Percentiles rank a stretch among this genome's conserved stretches.
These are phyloP conservation scores for Aspidiotus rigidus DNA, from an alignment of 2,888 invertebrate species.

Conservation along the genomic window DNA sequence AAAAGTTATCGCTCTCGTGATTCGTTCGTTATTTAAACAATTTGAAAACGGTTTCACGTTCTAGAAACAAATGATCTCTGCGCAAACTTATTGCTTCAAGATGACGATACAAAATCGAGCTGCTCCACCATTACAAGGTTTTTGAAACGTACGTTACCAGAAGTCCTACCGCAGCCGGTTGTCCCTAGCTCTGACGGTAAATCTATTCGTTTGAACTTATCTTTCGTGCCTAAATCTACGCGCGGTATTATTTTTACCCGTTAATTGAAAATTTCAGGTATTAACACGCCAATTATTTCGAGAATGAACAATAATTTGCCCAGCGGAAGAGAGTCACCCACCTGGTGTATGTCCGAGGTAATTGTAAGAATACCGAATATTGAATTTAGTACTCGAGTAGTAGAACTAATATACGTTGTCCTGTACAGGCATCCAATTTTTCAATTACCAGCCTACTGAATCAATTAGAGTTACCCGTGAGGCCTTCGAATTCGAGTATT, in stretches of 20 bases:
- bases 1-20: neutral
- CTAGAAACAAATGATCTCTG: neutral
- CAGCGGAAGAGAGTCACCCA: constrained; percentile 15
- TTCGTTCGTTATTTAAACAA: neutral
- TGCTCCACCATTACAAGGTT: constrained; percentile 28
- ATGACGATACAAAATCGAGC: constrained; percentile 27
- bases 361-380: neutral
- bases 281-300: constrained; percentile 11
- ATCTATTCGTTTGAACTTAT: neutral
- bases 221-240: neutral
- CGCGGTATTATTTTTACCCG: neutral
- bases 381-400: neutral
- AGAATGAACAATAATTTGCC: neutral
- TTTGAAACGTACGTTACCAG: constrained; percentile 21
- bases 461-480: constrained; percentile 66
- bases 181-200: constrained; percentile 14
- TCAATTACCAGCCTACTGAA: constrained; percentile 77
- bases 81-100: constrained; percentile 16
- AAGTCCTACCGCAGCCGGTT: constrained; percentile 21
- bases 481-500: constrained; percentile 41
- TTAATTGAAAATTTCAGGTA: constrained; percentile 2
- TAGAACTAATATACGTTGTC: neutral
- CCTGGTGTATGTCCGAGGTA: constrained; percentile 26
- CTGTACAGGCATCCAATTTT: constrained; percentile 51
- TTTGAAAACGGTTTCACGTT: neutral